phyloP scores from a whole-genome alignment of 92 coral and sea anemone genomes.

The Porites cylindrica region DNA sequence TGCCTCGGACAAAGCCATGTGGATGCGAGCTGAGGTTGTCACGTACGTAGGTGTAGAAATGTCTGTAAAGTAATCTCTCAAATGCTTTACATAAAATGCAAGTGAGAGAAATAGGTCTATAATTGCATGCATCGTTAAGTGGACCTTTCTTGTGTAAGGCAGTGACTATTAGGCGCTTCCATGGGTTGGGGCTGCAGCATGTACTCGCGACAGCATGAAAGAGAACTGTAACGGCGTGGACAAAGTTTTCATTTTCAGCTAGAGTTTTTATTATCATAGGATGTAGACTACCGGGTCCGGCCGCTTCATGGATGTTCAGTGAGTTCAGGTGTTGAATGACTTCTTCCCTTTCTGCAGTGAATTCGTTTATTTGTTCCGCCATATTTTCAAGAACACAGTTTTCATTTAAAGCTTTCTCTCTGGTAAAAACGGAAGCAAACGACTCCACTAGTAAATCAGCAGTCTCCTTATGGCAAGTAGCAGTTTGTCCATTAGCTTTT shows the following conservation, averaged over 20 bases:
- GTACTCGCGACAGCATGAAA: neutral
- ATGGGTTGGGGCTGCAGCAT: neutral
- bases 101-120: no score
- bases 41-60: no score
- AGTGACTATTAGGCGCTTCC: no score
- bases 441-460: conserved; percentile 8
- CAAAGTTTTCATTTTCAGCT: conserved; percentile 1
- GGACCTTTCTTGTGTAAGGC: no score
- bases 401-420: conserved; percentile 1
- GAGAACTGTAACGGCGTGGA: conserved; percentile 9
- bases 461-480: conserved; percentile 8
- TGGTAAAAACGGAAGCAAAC: conserved; percentile 5
- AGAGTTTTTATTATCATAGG: neutral
- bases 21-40: no score
- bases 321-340: neutral
- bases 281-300: neutral
- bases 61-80: no score
- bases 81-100: no score
- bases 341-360: neutral
- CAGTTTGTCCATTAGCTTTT: neutral
- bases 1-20: no score
- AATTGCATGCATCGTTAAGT: no score
- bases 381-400: conserved; percentile 4
- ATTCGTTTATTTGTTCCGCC: conserved; percentile 7
- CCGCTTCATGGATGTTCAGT: neutral